Conservation (phyloP, 2,888 invertebrate species). For the Drosophila mayaguana region DNA sequence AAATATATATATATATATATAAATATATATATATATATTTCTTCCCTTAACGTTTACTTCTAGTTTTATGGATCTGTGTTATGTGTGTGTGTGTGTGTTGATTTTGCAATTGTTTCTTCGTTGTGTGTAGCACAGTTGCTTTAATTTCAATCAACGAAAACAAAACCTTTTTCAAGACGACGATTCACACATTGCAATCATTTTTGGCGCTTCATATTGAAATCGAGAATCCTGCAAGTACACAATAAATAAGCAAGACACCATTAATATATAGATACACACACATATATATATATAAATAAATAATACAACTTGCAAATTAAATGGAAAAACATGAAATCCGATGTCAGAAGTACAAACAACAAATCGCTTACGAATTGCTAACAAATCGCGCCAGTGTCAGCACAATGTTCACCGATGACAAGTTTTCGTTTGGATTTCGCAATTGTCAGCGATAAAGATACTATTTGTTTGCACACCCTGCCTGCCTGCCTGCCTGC, state of each 20-base stretch:
- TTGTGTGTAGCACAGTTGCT: slow-evolving; percentile 53
- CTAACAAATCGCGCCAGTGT: slow-evolving; percentile 55
- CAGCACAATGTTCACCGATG: slow-evolving; percentile 76
- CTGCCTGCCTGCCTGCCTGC: not conserved
- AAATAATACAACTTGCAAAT: slow-evolving; percentile 55
- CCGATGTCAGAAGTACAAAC: slow-evolving; percentile 64
- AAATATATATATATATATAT: slow-evolving; percentile 9
- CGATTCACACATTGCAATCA: slow-evolving; percentile 76
- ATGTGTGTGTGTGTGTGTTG: slow-evolving; percentile 29
- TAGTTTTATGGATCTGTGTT: slow-evolving; percentile 16
- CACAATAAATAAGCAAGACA: slow-evolving; percentile 22
- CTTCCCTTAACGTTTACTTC: slow-evolving; percentile 10
- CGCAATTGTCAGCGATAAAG: slow-evolving; percentile 76
- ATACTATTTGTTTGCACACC: slow-evolving; percentile 55
- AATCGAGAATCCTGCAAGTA: slow-evolving; percentile 76
- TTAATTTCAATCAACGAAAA: slow-evolving; percentile 74
- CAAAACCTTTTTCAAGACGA: slow-evolving; percentile 76
- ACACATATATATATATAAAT: slow-evolving; percentile 7
- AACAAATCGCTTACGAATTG: slow-evolving; percentile 39
- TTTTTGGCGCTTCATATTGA: slow-evolving; percentile 81
- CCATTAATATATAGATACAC: slow-evolving; percentile 23
- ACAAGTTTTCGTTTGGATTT: slow-evolving; percentile 77
- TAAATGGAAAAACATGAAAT: slow-evolving; percentile 79
- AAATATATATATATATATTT: slow-evolving; percentile 20
- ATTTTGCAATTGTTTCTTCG: slow-evolving; percentile 36